Evolutionary conservation across 2,888 invertebrate species (phyloP).

Genomic region (Callyntrura sp.): DNA sequence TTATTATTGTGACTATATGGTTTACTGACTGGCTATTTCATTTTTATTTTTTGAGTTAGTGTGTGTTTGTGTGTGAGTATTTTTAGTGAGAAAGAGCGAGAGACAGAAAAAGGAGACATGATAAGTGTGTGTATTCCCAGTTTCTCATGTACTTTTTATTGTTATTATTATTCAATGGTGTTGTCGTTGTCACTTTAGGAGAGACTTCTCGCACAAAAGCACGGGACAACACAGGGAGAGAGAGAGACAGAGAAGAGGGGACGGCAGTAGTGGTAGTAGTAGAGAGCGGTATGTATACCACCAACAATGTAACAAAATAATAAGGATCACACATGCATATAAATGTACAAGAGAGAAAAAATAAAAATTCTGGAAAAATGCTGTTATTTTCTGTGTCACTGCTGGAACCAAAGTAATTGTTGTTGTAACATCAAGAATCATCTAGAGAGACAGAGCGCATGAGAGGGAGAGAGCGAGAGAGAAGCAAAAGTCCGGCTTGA

Average conservation of each 20-base stretch:
- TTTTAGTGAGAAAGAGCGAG: slow-evolving; percentile 10
- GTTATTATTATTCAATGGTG: slow-evolving; percentile 70
- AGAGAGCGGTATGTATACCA: slow-evolving; percentile 20
- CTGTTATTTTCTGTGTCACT: slow-evolving; percentile 42
- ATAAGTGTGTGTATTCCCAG: slow-evolving; percentile 8
- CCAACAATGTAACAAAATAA: slow-evolving; percentile 34
- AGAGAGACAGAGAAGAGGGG: neutral
- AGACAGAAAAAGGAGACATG: slow-evolving; percentile 17
- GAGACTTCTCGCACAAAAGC: slow-evolving; percentile 24
- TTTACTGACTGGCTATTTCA: slow-evolving; percentile 17
- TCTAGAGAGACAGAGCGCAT: neutral
- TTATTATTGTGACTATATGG: neutral
- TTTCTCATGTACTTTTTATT: slow-evolving; percentile 62
- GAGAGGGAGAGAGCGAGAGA: neutral
- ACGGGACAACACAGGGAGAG: slow-evolving; percentile 40
- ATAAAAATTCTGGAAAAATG: slow-evolving; percentile 13
- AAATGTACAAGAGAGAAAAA: neutral
- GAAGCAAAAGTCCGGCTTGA: slow-evolving; percentile 17
- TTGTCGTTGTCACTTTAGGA: slow-evolving; percentile 67
- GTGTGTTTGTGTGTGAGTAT: neutral
- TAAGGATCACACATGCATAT: slow-evolving; percentile 42
- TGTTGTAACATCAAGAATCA: slow-evolving; percentile 53
- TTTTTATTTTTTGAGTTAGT: neutral
- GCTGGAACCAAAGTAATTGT: slow-evolving; percentile 54
- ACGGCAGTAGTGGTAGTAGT: neutral